Percentiles rank a stretch among this genome's conserved stretches.
Conservation (phyloP, 1,140 invertebrate genomes). For the Hormaphis cornu region DNA sequence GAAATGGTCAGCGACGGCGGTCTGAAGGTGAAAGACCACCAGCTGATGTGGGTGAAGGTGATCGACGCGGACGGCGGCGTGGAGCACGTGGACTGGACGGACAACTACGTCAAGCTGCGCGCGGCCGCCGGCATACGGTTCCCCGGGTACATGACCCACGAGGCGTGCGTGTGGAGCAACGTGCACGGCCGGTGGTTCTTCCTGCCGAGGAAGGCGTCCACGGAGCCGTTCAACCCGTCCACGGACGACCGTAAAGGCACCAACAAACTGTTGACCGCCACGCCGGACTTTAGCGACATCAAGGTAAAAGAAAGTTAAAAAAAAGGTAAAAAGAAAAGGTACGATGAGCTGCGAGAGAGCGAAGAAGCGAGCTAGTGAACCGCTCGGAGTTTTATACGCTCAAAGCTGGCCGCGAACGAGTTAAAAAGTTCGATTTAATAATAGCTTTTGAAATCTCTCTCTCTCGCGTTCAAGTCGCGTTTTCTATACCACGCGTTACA, state of each 20-base stretch:
- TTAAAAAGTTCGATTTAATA: too few species aligned
- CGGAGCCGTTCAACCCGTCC: conserved; percentile 77
- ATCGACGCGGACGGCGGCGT: conserved; percentile 71
- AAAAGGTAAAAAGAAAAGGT: too few species aligned
- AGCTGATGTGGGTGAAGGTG: conserved; percentile 91
- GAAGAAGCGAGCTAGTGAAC: too few species aligned
- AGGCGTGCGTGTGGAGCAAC: conserved; percentile 83
- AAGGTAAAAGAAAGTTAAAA: conserved; percentile 46
- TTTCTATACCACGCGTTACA: too few species aligned
- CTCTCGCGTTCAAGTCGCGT: too few species aligned
- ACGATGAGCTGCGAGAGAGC: too few species aligned
- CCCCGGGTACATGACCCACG: conserved; percentile 93
- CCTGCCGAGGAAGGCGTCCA: conserved; percentile 80
- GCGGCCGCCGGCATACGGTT: conserved; percentile 53
- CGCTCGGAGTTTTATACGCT: too few species aligned
- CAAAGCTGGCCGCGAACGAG: too few species aligned
- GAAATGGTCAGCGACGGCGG: conserved; percentile 89
- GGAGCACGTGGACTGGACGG: conserved; percentile 55
- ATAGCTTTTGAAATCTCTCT: too few species aligned
- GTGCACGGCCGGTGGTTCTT: conserved; percentile 83
- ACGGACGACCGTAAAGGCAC: conserved; percentile 83
- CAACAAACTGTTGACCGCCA: conserved; percentile 78
- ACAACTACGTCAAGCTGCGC: conserved; percentile 56
- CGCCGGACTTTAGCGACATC: conserved; percentile 68
- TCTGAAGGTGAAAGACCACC: conserved; percentile 67